phyloP scores from a whole-genome alignment of 2,797 vertebrate species.

The Danio choprae region DNA sequence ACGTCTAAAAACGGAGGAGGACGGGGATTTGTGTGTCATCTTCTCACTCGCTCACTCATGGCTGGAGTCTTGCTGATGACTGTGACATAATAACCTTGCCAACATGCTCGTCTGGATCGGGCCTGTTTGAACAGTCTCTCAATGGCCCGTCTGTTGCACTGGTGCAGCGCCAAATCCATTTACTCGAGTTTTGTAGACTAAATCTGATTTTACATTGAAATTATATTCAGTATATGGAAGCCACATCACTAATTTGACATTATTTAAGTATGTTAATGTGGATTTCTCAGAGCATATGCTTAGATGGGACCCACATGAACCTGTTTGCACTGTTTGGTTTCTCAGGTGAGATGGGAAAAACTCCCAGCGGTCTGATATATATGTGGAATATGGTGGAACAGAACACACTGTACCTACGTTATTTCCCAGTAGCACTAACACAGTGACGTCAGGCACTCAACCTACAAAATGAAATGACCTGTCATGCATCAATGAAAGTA shows the following conservation, averaged over 20 bases:
- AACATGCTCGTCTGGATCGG: slow-evolving; percentile 24
- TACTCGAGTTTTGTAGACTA: neutral
- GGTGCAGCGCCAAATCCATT: slow-evolving; percentile 45
- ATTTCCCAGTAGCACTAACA: slow-evolving; percentile 18
- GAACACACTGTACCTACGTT: slow-evolving; percentile 41
- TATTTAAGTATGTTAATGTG: too few relatives aligned
- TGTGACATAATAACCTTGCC: slow-evolving; percentile 33
- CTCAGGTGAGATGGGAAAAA: slow-evolving; percentile 25
- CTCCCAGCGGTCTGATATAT: slow-evolving; percentile 31
- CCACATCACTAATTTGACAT: neutral
- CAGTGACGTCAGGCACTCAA: slow-evolving; percentile 24
- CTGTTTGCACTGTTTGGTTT: slow-evolving; percentile 1
- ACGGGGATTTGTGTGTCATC: slow-evolving; percentile 58
- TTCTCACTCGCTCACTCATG: slow-evolving; percentile 18
- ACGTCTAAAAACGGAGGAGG: slow-evolving; percentile 63
- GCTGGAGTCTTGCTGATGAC: slow-evolving; percentile 29
- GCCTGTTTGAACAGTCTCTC: slow-evolving; percentile 56
- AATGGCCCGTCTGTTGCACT: slow-evolving; percentile 56
- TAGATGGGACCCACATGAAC: neutral
- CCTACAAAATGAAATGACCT: neutral
- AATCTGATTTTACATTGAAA: neutral
- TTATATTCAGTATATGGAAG: neutral
- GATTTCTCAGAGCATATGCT: neutral
- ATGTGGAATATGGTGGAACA: slow-evolving; percentile 31
- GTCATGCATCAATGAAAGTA: neutral